Evolutionary conservation across 2,888 invertebrate genomes (phyloP).

Genomic region (Aplocera efformata): DNA sequence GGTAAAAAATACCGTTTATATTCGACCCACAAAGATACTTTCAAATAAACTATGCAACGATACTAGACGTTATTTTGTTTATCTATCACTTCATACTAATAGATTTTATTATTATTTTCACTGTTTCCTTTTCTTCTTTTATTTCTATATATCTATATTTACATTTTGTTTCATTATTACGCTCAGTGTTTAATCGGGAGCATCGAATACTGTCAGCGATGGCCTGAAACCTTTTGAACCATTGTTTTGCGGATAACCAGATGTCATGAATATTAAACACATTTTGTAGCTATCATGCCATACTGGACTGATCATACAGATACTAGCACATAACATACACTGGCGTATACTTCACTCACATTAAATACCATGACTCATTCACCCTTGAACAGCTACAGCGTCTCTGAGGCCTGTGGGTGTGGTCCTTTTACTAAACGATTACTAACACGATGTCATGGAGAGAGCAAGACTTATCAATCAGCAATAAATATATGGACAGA

Average conservation of each 20-base stretch:
- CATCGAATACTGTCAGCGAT: constrained; percentile 44
- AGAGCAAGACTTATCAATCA: constrained; percentile 13
- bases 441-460: constrained; percentile 32
- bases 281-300: constrained; percentile 70
- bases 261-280: constrained; percentile 48
- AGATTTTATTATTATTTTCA: constrained; percentile 67
- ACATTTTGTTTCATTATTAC: constrained; percentile 60
- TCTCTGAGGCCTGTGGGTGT: constrained; percentile 68
- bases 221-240: constrained; percentile 46
- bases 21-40: constrained; percentile 76
- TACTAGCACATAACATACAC: constrained; percentile 70
- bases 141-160: constrained; percentile 39
- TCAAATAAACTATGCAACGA: constrained; percentile 76
- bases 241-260: constrained; percentile 33
- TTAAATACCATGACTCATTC: constrained; percentile 69
- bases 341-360: constrained; percentile 77
- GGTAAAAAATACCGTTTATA: constrained; percentile 82
- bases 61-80: constrained; percentile 71
- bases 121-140: constrained; percentile 61
- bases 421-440: constrained; percentile 62
- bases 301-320: constrained; percentile 70
- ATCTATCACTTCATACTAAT: constrained; percentile 74
- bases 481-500: not conserved
- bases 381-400: constrained; percentile 67
- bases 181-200: constrained; percentile 64